Base-by-base conservation (phyloP, 2,888 invertebrate genomes). In the Andrena bucephala region DNA sequence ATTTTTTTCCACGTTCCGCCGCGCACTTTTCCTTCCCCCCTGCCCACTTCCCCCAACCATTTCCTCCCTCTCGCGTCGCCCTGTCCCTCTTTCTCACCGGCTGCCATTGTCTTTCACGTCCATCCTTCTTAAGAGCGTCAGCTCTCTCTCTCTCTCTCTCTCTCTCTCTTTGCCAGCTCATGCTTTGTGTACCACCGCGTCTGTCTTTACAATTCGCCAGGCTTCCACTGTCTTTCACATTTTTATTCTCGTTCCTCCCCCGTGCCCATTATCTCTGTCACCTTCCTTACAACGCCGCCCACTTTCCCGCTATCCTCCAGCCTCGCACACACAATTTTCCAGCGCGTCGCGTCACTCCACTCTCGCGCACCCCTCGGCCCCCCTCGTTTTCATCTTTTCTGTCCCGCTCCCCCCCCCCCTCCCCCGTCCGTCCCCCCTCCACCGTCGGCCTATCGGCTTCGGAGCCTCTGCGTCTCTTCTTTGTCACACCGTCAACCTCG, bases 101-200 rank as follows among this genome's bases (percentile, higher is more conserved):
- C 62, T 29, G 59, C 20, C 78, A 83, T 83, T 84, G 84, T 84
- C 83, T 78, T 63, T 65, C 65, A 29, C 83, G 67, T 78, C 67
- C 75, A 75, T 84, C 78, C 78, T 84, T 74, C 83, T 84, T 78
- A 69, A 78, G 74, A 78, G 83, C 72, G 83, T 84, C 83, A 83
- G 68, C 20, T 20, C 20, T 20, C 20, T 3, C 36, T 63, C 74
- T 71, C 20, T 3, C 36, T 63, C 74, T 71, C 78, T 67, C 74
- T 67, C 57, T 57, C 20, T 7, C n/a, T 42, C 42, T 42, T 13
- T 0, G 75, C 59, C 73, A 63, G 62, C 79, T 68, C 31, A 57
- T 70, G 71, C 75, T 84, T 75, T 78, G 83, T 84, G 62, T 72
- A 78, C 84, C 70, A 71, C 71, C 77, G 78, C 70, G 83, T 74